phyloP scores from a whole-genome alignment of 2,888 invertebrate species.

The Thecocarcelia acutangulata region DNA sequence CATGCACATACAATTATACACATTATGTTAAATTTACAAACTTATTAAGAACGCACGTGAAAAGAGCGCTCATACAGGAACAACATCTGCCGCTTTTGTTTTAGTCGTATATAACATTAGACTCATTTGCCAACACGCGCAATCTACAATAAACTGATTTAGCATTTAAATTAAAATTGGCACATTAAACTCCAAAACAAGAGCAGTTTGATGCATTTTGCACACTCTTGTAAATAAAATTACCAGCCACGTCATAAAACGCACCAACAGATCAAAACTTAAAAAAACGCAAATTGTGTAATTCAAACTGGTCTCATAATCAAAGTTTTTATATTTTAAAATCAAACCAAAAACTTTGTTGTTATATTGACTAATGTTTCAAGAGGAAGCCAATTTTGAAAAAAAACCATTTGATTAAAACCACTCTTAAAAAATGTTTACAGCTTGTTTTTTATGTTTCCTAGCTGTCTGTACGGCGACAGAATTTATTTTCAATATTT shows the following conservation, averaged over 20 bases:
- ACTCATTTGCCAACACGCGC: background rate
- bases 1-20: slow-evolving; percentile 51
- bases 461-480: too few species aligned
- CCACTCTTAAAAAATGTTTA: too few species aligned
- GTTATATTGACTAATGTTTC: too few species aligned
- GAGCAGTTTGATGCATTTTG: background rate
- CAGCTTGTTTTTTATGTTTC: too few species aligned
- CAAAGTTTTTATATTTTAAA: too few species aligned
- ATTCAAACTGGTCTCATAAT: too few species aligned
- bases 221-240: background rate
- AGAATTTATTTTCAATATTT: too few species aligned
- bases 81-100: slow-evolving; percentile 8
- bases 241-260: background rate
- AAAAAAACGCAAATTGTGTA: too few species aligned
- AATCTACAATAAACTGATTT: slow-evolving; percentile 31
- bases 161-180: slow-evolving; percentile 41
- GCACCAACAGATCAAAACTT: too few species aligned
- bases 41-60: slow-evolving; percentile 11
- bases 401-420: too few species aligned
- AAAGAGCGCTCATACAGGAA: background rate
- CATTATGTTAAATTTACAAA: slow-evolving; percentile 54
- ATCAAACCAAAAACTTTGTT: too few species aligned
- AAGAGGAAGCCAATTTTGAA: too few species aligned
- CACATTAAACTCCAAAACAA: background rate
- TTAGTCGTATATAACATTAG: background rate